These are phyloP conservation scores for Drosophila punjabiensis DNA, from an alignment of 1,140 invertebrate species.

Conservation along the genomic window DNA sequence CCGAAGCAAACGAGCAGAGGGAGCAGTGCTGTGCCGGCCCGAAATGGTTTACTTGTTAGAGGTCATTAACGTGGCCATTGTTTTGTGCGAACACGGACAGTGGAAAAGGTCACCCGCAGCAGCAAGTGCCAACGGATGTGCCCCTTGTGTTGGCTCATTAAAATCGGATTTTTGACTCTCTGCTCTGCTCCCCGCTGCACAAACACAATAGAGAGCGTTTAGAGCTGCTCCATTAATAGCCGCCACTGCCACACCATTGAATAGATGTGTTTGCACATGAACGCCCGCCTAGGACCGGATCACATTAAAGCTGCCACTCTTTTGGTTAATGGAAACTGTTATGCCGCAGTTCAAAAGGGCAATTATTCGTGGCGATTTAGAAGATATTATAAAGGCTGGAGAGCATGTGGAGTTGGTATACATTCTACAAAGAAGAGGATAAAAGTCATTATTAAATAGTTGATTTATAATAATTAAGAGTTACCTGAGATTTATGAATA, in stretches of 20 bases:
- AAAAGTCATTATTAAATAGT: too few relatives aligned
- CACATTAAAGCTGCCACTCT: constrained; percentile 12
- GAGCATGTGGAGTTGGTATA: not conserved
- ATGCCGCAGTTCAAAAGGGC: constrained; percentile 17
- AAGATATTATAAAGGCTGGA: not conserved
- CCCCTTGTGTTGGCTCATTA: constrained; percentile 64
- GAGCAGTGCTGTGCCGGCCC: constrained; percentile 5
- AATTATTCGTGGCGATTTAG: constrained; percentile 15
- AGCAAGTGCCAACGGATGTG: constrained; percentile 61
- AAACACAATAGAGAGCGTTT: constrained; percentile 67
- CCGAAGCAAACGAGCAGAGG: constrained; percentile 39
- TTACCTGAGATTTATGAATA: not conserved
- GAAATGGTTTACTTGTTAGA: constrained; percentile 80
- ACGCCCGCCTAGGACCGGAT: constrained; percentile 44
- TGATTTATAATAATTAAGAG: not conserved
- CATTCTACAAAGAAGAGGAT: not conserved
- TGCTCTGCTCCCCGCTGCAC: constrained; percentile 41
- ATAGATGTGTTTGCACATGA: constrained; percentile 51
- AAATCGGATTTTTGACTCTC: constrained; percentile 64
- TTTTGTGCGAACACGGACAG: constrained; percentile 42
- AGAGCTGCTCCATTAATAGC: constrained; percentile 56
- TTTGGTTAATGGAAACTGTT: constrained; percentile 25
- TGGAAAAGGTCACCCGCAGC: constrained; percentile 72
- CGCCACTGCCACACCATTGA: constrained; percentile 14
- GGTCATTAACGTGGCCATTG: constrained; percentile 80